Percentiles rank a stretch among this genome's conserved stretches.
These are phyloP conservation scores for Chloroceryle inda DNA, from an alignment of 2,797 vertebrate species.

Conservation along the genomic window DNA sequence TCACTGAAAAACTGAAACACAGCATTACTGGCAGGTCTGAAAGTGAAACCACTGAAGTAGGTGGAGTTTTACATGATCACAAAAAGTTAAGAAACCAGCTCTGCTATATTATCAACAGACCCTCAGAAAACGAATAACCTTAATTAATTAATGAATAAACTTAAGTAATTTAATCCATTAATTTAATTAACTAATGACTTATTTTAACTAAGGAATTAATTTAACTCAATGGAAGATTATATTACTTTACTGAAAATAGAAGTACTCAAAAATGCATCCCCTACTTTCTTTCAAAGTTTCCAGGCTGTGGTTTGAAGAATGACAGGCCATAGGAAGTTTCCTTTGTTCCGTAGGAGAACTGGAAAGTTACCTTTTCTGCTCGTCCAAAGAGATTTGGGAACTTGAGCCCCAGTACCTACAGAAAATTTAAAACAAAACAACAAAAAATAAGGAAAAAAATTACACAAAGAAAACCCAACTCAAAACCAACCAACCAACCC, in stretches of 20 bases:
- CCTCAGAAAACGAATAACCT: neutral
- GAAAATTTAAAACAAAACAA: neutral
- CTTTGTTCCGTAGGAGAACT: conserved; percentile 99
- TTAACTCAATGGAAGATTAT: neutral
- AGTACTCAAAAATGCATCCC: conserved; percentile 5
- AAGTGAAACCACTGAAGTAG: neutral
- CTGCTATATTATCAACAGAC: neutral
- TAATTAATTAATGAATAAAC: neutral
- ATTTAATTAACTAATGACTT: neutral
- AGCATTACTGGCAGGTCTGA: neutral
- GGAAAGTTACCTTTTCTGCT: conserved; percentile 96
- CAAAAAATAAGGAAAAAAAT: too few species aligned
- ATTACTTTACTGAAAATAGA: neutral
- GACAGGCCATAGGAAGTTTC: conserved; percentile 96
- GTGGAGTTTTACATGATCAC: neutral
- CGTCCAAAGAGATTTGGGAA: conserved; percentile 93
- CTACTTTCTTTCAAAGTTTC: conserved; percentile 94
- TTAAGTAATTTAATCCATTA: neutral
- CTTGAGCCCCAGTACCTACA: conserved; percentile 92
- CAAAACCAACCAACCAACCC: too few species aligned
- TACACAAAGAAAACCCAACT: neutral
- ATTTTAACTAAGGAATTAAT: neutral
- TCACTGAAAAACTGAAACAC: conserved; percentile 87
- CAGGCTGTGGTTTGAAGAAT: conserved; percentile 94
- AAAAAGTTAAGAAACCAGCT: neutral